Base-by-base conservation (phyloP, 2,888 invertebrate species). In the Thymelicus acteon region DNA sequence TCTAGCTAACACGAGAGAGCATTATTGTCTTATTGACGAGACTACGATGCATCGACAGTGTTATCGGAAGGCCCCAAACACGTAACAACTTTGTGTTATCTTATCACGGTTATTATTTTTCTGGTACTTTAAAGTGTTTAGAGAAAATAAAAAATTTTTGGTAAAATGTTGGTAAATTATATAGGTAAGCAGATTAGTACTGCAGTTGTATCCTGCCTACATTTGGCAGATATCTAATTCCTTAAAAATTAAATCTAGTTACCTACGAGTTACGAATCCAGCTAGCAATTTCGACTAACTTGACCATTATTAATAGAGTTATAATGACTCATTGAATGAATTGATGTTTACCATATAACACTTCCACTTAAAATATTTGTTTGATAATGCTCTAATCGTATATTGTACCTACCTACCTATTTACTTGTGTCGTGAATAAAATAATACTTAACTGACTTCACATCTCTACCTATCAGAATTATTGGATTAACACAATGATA, bases 41-140 rank as follows among this genome's bases (percentile, higher is more conserved):
- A 83, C 82, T 86, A 82, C 84, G 58, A 65, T 82, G 83, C 84
- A 86, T 90, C 82, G 87, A 80, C 79, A 80, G 79, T 80, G 84
- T 89, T 92, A 93, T 92, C 92, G 82, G 76, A 81, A 83, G 84
- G 79, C 84, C 82, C 79, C 82, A 82, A 54, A 81, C 84, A 84
- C 85, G 82, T 86, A 76, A 84, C 82, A 87, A 89, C 87, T 89
- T 90, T 84, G 87, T 85, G 85, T 91, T 92, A 92, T 92, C 92
- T 92, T 90, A 92, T 92, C 92, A 79, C 80, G 80, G 76, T 69
- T 77, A 78, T 75, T 75, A 74, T 77, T 77, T 69, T 79, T 73
- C 75, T 78, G 64, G 73, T 76, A 74, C 74, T 75, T 75, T 72
- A 67, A 75, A 72, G 72, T 75, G 64, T 60, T 70, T 72, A 72